Evolutionary conservation across 2,113 vertebrate species (phyloP).

Genomic region (Cricetomys ansorgei): DNA sequence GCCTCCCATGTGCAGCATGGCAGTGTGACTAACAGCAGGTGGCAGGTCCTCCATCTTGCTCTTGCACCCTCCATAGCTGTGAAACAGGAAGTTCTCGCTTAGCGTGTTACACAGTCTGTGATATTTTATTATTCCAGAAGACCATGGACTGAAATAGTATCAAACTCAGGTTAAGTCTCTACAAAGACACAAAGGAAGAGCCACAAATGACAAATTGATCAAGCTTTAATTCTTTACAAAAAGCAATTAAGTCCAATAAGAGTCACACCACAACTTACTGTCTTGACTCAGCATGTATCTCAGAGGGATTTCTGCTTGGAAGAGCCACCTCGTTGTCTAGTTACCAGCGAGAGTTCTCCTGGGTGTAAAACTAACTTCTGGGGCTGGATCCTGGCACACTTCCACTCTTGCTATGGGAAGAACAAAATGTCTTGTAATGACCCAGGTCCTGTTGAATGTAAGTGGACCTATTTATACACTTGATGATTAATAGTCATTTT

Average conservation of each 20-base stretch:
- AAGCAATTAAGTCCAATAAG: neutral
- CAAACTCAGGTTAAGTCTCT: neutral
- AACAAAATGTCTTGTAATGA: neutral
- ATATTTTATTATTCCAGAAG: neutral
- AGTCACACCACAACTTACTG: neutral
- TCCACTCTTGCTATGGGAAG: neutral
- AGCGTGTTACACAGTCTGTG: neutral
- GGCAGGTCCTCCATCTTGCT: neutral
- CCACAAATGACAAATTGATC: neutral
- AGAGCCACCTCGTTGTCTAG: neutral
- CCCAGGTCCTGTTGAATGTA: neutral
- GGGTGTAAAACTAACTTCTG: neutral
- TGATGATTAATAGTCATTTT: neutral
- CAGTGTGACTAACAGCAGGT: too few relatives aligned
- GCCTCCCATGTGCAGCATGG: neutral
- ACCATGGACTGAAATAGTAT: neutral
- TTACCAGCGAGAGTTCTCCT: neutral
- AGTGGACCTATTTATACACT: neutral
- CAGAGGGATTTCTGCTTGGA: neutral
- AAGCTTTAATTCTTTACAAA: neutral
- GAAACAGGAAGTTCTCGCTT: neutral
- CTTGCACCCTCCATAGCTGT: neutral
- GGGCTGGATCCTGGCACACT: too few relatives aligned
- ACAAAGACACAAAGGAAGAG: neutral
- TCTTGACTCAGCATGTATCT: neutral